These are phyloP conservation scores for Dicentrarchus labrax DNA, from an alignment of 2,113 vertebrate species.

Conservation along the genomic window DNA sequence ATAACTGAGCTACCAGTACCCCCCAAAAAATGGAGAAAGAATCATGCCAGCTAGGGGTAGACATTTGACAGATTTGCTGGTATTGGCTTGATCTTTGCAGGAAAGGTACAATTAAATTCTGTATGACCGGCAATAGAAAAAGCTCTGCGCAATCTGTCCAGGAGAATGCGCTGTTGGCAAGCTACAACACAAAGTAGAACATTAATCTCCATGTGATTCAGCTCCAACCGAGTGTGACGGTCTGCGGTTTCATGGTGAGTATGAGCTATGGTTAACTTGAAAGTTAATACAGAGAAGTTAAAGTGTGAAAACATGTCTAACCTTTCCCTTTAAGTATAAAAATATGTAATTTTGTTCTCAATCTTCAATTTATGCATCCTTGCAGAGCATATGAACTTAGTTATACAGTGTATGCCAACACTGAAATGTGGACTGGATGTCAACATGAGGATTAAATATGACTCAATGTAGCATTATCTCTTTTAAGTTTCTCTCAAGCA, in stretches of 20 bases:
- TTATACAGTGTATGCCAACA: not conserved
- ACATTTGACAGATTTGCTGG: constrained; percentile 9
- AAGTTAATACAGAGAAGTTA: not conserved
- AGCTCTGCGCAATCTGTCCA: constrained; percentile 12
- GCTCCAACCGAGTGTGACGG: constrained; percentile 19
- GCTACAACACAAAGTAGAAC: not conserved
- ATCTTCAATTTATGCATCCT: not conserved
- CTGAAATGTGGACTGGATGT: not conserved
- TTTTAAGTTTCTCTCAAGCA: not conserved
- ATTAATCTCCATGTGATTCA: constrained; percentile 21
- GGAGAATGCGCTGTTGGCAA: constrained; percentile 37
- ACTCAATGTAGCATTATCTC: constrained; percentile 5
- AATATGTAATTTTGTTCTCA: not conserved
- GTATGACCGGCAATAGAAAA: not conserved
- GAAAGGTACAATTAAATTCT: constrained; percentile 4
- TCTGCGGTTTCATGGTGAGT: constrained; percentile 14
- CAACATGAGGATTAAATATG: not conserved
- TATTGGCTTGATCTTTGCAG: not conserved
- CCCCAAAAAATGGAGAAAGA: constrained; percentile 11
- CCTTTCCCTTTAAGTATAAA: not conserved
- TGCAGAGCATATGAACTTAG: not conserved
- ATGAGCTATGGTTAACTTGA: not conserved
- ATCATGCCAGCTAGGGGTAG: not conserved
- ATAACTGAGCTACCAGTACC: constrained; percentile 12
- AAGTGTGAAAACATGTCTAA: not conserved